phyloP scores from a whole-genome alignment of 2,797 vertebrate species.

The Myotis pilosus region DNA sequence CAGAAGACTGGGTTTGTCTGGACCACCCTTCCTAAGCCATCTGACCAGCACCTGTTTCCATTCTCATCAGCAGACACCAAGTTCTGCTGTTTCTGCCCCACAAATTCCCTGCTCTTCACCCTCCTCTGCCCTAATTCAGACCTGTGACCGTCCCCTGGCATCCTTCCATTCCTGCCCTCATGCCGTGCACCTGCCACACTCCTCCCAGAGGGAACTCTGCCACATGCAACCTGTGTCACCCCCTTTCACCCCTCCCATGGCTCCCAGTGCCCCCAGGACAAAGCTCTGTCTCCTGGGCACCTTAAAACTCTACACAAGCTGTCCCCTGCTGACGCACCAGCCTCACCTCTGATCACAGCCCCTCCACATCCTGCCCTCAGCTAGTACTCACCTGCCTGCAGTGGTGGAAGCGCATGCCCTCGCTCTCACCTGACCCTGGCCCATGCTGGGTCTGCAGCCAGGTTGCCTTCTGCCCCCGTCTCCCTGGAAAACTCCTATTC shows the following conservation, averaged over 20 bases:
- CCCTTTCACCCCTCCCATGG: background rate
- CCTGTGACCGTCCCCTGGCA: background rate
- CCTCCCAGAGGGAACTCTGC: background rate
- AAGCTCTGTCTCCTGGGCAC: background rate
- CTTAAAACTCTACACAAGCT: background rate
- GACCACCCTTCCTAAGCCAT: background rate
- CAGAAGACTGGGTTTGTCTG: background rate
- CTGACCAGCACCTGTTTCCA: background rate
- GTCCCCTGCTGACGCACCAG: background rate
- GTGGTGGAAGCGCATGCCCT: rapidly evolving
- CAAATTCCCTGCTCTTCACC: background rate
- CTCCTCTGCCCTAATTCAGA: background rate
- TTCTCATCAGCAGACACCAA: background rate
- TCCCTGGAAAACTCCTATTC: background rate
- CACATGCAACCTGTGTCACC: background rate
- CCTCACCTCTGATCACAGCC: background rate
- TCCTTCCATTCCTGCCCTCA: background rate
- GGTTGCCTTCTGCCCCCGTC: background rate
- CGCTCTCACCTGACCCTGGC: background rate
- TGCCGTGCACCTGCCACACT: background rate
- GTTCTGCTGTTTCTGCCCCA: background rate
- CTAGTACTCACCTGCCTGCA: background rate
- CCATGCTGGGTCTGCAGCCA: background rate
- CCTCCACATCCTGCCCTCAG: background rate
- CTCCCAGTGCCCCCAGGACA: background rate